Evolutionary conservation across 2,888 invertebrate genomes (phyloP), one percentile per base, ranked within the genome.

Genomic region (Dendrolimus houi): DNA sequence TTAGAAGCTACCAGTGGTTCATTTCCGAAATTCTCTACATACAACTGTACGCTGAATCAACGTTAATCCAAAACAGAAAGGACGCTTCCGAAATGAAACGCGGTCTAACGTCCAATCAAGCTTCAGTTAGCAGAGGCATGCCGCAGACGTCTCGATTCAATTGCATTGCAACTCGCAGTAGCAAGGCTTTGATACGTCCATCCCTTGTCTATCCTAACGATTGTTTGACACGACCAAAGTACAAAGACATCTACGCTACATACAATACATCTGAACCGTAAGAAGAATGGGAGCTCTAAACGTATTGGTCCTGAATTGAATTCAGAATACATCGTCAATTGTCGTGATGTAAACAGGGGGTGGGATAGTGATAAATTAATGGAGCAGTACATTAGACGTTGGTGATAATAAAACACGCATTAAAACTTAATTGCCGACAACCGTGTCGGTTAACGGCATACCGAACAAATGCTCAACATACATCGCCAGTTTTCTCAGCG

Each of bases 181-280:
- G 80, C 82, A 74, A 77, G 80, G 85, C 88, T 89, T 89, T 89
- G 87, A 89, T 87, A 83, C 85, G 87, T 88, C 89, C 88, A 85
- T 87, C 89, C 85, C 77, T 85, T 89, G 89, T 89, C 89, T 86
- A 84, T 87, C 85, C 79, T 76, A 81, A 84, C 84, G 85, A 87
- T 85, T 87, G 85, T 84, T 72, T 72, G 76, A 72, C 71, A 71
- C 70, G 67, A 68, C 87, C 85, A 78, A 59, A 54, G 55, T 55
- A 70, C 58, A 68, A 53, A 70, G 88, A 83, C 67, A 82, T 64
- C 68, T 70, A 67, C 68, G 68, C 66, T 63, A 70, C 64, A 66
- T 60, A 64, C 61, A 53, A 55, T 41, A 55, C 64, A 65, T 47
- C 47, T 10, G 9, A 47, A 10, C 47, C 6, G 47, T 47, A 47